Conservation (phyloP, 1,140 invertebrate genomes). For the Paraescarpia echinospica region DNA sequence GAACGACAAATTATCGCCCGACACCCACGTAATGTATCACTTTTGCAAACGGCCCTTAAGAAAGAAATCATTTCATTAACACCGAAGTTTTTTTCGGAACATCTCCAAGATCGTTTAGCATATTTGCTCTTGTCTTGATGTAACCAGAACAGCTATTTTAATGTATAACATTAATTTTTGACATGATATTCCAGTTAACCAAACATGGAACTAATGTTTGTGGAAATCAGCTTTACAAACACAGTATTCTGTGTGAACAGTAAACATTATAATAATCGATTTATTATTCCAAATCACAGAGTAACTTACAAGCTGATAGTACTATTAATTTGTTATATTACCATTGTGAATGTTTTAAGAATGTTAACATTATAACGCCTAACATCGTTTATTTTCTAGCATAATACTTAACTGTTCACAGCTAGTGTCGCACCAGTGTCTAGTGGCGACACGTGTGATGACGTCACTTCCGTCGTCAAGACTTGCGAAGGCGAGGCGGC, state of each 20-base stretch:
- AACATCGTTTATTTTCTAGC: not conserved
- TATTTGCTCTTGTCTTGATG: no score
- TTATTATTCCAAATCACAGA: not conserved
- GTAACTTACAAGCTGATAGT: not conserved
- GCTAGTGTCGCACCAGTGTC: not conserved
- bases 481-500: slow-evolving; percentile 46
- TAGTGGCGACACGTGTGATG: not conserved
- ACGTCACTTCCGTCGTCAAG: slow-evolving; percentile 32
- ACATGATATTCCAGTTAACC: not conserved
- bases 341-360: not conserved
- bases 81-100: no score
- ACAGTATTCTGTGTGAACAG: not conserved
- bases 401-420: not conserved
- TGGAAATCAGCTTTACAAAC: no score
- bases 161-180: not conserved
- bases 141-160: not conserved
- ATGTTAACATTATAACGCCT: not conserved
- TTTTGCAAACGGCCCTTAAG: no score
- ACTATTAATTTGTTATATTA: not conserved
- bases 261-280: not conserved
- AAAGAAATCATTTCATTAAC: no score
- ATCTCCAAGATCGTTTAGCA: no score
- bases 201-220: not conserved
- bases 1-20: no score
- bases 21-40: no score